Evolutionary conservation across 1,140 invertebrate genomes (phyloP).

Genomic region (Atta cephalotes): DNA sequence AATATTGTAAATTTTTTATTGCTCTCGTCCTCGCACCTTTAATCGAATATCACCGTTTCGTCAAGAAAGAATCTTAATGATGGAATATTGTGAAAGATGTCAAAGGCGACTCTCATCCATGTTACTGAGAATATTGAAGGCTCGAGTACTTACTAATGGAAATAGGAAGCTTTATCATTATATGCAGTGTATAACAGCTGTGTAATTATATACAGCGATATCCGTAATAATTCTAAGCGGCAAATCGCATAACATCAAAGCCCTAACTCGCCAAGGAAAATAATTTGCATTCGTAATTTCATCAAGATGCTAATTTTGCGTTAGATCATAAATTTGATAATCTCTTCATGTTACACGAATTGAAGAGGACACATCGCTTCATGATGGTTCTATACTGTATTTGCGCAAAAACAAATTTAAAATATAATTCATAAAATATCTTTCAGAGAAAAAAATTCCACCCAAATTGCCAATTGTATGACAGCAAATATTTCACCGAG

Average conservation of each 20-base stretch:
- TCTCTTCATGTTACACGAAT: constrained; percentile 6
- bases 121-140: not conserved
- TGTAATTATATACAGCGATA: not conserved
- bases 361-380: not conserved
- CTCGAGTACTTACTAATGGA: not conserved
- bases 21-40: not conserved
- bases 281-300: constrained; percentile 39
- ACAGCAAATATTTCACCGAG: constrained; percentile 33
- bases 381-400: not conserved
- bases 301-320: constrained; percentile 23
- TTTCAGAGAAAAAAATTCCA: not conserved
- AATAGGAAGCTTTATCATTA: constrained; percentile 12
- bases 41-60: not conserved
- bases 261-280: constrained; percentile 3
- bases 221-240: constrained; percentile 5
- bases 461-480: constrained; percentile 13
- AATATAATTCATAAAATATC: constrained; percentile 43
- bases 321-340: constrained; percentile 38
- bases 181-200: not conserved
- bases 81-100: not conserved
- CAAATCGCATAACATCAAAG: not conserved
- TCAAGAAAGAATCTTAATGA: not conserved
- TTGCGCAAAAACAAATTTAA: constrained; percentile 2
- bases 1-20: constrained; percentile 10
- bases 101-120: not conserved